Percentiles rank a stretch among this genome's conserved stretches.
Conservation (phyloP, 2,797 vertebrate genomes). For the Streptopelia turtur region DNA sequence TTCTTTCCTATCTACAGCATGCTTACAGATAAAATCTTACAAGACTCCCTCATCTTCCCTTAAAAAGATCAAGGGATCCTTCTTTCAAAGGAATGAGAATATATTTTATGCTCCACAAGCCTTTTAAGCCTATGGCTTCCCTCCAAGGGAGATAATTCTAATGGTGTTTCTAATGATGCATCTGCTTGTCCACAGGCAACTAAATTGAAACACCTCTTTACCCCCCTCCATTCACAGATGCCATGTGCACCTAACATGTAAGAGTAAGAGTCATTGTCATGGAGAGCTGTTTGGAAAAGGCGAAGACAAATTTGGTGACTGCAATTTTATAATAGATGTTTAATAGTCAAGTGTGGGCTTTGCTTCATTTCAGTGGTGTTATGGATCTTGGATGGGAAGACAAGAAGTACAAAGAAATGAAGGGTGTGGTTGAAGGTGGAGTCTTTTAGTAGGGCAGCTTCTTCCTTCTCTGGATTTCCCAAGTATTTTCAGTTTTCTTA, state of each 20-base stretch:
- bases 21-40: constrained; percentile 28
- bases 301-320: not conserved
- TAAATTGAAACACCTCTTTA: not conserved
- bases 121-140: constrained; percentile 39
- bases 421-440: not conserved
- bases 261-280: not conserved
- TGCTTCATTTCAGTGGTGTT: not conserved
- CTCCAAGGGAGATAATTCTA: constrained; percentile 34
- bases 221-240: not conserved
- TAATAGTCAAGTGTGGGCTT: not conserved
- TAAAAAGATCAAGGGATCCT: constrained; percentile 44
- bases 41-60: constrained; percentile 11
- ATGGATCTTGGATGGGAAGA: not conserved
- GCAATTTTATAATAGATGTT: not conserved
- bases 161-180: constrained; percentile 1
- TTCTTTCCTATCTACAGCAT: constrained; percentile 11
- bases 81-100: constrained; percentile 48
- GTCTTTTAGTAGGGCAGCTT: not conserved
- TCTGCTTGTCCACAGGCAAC: not conserved
- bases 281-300: not conserved
- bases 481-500: not conserved
- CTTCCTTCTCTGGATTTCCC: not conserved
- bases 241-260: not conserved
- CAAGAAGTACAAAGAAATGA: not conserved
- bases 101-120: not conserved